phyloP scores from a whole-genome alignment of 1,140 invertebrate species.

The Armadillidium nasatum region DNA sequence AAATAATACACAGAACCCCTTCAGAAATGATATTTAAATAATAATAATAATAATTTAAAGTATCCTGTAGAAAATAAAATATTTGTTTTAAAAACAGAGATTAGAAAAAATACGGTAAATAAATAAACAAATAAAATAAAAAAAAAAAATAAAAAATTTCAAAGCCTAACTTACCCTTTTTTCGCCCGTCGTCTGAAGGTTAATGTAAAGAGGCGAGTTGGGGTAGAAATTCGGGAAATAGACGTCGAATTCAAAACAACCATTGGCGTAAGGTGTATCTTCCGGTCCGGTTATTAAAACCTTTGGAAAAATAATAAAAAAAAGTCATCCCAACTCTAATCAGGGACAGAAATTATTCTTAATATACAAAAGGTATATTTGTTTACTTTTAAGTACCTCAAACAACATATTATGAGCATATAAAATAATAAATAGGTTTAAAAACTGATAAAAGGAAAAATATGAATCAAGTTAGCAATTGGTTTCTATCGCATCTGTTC shows the following conservation, averaged over 20 bases:
- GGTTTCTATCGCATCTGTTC: no score
- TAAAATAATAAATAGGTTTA: neutral
- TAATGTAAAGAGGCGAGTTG: constrained; percentile 63
- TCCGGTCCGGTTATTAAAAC: constrained; percentile 86
- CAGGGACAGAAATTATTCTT: neutral
- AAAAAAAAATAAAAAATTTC: no score
- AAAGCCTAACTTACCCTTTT: constrained; percentile 62
- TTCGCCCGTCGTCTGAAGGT: constrained; percentile 89
- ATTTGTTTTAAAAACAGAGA: no score
- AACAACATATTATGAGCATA: neutral
- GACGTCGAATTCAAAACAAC: constrained; percentile 85
- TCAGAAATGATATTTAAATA: no score
- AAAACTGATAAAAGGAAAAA: no score
- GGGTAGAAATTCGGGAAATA: constrained; percentile 86
- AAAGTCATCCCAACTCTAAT: constrained; percentile 29
- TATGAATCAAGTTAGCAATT: no score
- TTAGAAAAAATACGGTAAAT: no score
- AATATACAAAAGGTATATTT: constrained; percentile 1
- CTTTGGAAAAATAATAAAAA: constrained; percentile 54
- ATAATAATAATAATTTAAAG: neutral
- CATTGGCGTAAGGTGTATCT: constrained; percentile 83
- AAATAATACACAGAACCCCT: no score
- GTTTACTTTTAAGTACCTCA: neutral
- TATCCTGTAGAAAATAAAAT: no score
- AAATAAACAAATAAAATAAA: no score